Evolutionary conservation across 2,113 vertebrate genomes (phyloP).

Genomic region (Ginglymostoma cirratum): DNA sequence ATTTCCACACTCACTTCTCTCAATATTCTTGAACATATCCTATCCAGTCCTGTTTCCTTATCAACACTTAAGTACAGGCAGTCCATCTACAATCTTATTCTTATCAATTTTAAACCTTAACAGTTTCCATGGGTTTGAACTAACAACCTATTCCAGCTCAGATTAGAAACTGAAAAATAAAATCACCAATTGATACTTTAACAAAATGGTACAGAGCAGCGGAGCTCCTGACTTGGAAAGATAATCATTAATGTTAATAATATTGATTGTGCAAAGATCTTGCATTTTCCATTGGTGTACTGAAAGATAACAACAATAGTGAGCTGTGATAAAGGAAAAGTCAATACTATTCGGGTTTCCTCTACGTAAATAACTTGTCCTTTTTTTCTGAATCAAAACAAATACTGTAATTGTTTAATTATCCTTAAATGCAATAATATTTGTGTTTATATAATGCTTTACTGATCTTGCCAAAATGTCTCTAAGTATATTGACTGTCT

Average conservation of each 20-base stretch:
- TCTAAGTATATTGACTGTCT: neutral
- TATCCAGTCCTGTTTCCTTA: neutral
- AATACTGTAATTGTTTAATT: neutral
- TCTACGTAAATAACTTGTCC: neutral
- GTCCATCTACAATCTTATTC: neutral
- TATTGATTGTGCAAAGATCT: neutral
- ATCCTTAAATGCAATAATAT: neutral
- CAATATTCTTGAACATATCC: neutral
- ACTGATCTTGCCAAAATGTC: neutral
- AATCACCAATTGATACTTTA: neutral
- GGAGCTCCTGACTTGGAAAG: neutral
- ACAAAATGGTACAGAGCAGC: neutral
- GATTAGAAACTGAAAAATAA: neutral
- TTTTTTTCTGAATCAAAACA: neutral
- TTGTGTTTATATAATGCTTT: neutral
- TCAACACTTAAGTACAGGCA: neutral
- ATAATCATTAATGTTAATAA: too few relatives aligned
- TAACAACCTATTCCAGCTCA: neutral
- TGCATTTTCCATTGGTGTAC: neutral
- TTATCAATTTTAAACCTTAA: neutral
- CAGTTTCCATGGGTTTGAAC: neutral
- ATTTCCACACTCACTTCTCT: neutral
- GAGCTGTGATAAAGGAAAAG: neutral
- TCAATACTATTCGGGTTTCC: neutral
- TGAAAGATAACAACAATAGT: neutral